Percentiles rank a stretch among this genome's conserved stretches.
These are phyloP conservation scores for Phoenicopterus ruber DNA, from an alignment of 2,113 vertebrate genomes.

Conservation along the genomic window DNA sequence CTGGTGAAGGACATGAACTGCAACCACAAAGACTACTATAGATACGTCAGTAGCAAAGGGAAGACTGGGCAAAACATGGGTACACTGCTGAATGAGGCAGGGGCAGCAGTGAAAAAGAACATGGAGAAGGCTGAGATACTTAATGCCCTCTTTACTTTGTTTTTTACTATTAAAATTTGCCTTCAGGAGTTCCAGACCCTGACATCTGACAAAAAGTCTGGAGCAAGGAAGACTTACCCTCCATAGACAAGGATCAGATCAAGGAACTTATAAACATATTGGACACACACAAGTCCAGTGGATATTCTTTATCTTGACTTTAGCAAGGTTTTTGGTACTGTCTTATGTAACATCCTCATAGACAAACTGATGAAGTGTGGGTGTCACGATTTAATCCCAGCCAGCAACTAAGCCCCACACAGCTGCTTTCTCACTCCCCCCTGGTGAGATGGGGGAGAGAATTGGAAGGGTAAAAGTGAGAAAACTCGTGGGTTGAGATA, in stretches of 20 bases:
- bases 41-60: rapidly evolving
- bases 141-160: neutral
- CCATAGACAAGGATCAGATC: neutral
- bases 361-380: neutral
- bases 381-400: too few species aligned
- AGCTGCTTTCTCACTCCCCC: too few species aligned
- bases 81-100: neutral
- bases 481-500: too few species aligned
- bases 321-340: neutral
- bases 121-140: neutral
- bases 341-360: neutral
- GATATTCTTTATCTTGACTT: neutral
- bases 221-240: neutral
- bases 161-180: neutral
- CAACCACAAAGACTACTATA: neutral
- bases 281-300: too few species aligned
- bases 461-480: too few species aligned
- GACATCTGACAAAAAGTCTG: neutral
- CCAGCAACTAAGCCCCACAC: too few species aligned
- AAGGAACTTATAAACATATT: neutral
- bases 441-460: too few species aligned
- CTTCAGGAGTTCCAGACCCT: neutral
- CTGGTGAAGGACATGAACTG: neutral
- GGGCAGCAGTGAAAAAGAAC: neutral
- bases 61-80: neutral